Evolutionary conservation across 2,797 vertebrate species (phyloP).

Genomic region (Coluber constrictor): DNA sequence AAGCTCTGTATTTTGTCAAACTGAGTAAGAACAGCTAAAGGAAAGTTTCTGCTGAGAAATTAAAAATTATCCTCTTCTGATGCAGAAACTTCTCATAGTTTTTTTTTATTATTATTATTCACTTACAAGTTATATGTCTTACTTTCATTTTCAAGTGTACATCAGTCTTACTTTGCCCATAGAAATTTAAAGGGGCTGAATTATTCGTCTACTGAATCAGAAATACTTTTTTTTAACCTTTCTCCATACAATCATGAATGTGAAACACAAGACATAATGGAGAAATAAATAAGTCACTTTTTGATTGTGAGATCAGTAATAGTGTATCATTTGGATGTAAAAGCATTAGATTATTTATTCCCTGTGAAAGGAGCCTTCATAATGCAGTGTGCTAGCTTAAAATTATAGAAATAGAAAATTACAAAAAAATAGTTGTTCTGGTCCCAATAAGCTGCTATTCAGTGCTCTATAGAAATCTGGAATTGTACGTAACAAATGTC

Average conservation of each 20-base stretch:
- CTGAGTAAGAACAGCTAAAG: not conserved
- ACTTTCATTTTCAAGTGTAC: not conserved
- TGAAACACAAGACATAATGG: not conserved
- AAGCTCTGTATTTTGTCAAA: not conserved
- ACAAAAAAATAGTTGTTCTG: not conserved
- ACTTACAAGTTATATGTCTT: not conserved
- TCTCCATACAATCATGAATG: not conserved
- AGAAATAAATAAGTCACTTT: not conserved
- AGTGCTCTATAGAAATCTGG: not conserved
- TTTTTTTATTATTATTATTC: no score
- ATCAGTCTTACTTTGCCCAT: not conserved
- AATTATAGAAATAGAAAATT: not conserved
- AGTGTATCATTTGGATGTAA: not conserved
- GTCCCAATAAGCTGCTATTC: not conserved
- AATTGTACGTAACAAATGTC: not conserved
- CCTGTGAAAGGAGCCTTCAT: not conserved
- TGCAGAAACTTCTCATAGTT: not conserved
- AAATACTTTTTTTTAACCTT: not conserved
- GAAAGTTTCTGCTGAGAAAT: not conserved
- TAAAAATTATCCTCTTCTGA: not conserved
- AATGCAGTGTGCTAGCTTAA: not conserved
- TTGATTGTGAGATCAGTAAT: not conserved
- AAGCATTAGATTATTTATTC: not conserved
- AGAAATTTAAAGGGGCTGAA: not conserved
- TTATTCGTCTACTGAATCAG: not conserved